These are phyloP conservation scores for Trematocara variabile DNA, from an alignment of 2,113 vertebrate genomes.

Conservation along the genomic window DNA sequence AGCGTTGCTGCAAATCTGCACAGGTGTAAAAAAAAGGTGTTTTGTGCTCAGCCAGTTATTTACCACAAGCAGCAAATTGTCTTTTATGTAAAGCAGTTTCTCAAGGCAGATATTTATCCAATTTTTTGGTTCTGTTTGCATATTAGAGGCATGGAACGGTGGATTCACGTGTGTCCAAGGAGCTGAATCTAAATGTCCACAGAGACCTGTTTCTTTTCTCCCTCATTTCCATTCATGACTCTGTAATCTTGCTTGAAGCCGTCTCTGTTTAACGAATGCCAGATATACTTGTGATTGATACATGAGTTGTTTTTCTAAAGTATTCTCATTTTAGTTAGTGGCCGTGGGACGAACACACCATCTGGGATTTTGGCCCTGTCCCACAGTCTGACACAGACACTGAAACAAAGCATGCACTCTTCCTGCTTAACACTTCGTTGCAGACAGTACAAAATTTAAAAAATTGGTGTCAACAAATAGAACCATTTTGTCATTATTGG, in stretches of 20 bases:
- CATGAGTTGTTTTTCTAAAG: constrained; percentile 50
- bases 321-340: constrained; percentile 44
- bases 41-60: constrained; percentile 9
- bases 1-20: background rate
- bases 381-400: constrained; percentile 20
- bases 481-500: background rate
- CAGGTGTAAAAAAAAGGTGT: background rate
- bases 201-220: background rate
- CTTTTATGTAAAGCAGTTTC: background rate
- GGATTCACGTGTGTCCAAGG: background rate
- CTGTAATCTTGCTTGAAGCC: background rate
- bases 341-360: constrained; percentile 51
- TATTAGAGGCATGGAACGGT: background rate
- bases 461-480: background rate
- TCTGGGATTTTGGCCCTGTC: constrained; percentile 52
- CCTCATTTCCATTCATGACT: background rate
- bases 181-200: background rate
- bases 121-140: background rate
- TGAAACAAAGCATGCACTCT: constrained; percentile 5
- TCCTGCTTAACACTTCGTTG: constrained; percentile 1
- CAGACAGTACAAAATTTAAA: background rate
- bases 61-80: background rate
- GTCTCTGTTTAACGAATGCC: constrained; percentile 25
- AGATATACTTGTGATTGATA: constrained; percentile 43
- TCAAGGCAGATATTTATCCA: background rate